A percentile compares a stretch with the other conserved stretches of the same genome.
Conservation (phyloP, 2,797 vertebrate species). For the Nyctalus aviator region DNA sequence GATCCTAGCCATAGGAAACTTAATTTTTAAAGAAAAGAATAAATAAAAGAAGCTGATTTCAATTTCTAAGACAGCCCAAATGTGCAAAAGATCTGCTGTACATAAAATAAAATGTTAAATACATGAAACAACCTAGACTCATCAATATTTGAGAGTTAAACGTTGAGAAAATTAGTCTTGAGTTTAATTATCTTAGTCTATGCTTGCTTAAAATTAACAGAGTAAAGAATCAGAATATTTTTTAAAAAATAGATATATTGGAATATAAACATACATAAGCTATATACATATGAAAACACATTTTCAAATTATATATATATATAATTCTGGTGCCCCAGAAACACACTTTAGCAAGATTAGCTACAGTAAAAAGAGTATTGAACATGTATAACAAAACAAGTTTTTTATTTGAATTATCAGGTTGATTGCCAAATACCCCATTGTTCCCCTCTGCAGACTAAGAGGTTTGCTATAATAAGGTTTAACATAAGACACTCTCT, state of each 20-base stretch:
- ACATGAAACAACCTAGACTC: not conserved
- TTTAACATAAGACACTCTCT: not conserved
- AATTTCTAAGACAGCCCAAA: not conserved
- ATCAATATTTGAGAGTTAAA: conserved; percentile 27
- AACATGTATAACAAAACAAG: conserved; percentile 22
- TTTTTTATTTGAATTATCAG: not conserved
- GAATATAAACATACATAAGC: not conserved
- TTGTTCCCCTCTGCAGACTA: not conserved
- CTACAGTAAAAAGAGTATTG: not conserved
- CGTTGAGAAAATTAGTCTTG: not conserved
- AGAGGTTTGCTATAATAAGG: not conserved
- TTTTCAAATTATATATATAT: not conserved
- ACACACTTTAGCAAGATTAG: not conserved
- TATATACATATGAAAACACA: not conserved
- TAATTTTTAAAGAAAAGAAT: not conserved
- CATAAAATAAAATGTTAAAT: not conserved
- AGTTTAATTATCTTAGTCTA: not conserved
- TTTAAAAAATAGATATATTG: not conserved
- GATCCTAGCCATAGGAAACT: not conserved
- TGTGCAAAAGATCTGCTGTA: not conserved
- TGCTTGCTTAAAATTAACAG: conserved; percentile 42
- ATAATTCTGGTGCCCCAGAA: not conserved
- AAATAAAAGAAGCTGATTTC: not conserved
- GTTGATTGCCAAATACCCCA: conserved; percentile 23
- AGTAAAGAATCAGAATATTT: not conserved